Evolutionary conservation across 2,113 vertebrate genomes (phyloP), one percentile per base, ranked within the genome.

Genomic region (Antennarius striatus): DNA sequence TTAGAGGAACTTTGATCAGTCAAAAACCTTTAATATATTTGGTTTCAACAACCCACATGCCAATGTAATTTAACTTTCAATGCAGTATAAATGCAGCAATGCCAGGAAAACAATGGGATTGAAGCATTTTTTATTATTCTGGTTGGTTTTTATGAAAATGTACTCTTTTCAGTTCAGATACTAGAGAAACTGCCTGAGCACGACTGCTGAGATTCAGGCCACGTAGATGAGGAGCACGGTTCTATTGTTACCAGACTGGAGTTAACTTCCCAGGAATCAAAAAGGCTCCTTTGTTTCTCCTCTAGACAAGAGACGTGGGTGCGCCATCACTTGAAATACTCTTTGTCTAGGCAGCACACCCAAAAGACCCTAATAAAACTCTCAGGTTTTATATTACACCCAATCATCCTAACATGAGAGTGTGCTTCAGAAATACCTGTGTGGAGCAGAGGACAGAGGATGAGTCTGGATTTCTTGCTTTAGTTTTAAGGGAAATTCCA

Each of bases 261-360:
- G 63, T 46, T 62, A 80, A 63, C 60, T 75, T 6, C 32, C 32
- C 10, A 15, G 64, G 46, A 63, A 78, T 70, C 56, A 84, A 67
- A 86, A 80, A 77, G 71, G 29, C 53, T 61, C 57, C 82, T 82
- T 85, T 89, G 83, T 88, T 86, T 81, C 62, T 63, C 55, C 57
- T 71, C 63, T 16, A 78, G 82, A 83, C 75, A 50, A 79, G 65
- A 79, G 65, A 67, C 28, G 54, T 71, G 70, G 73, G 60, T 74
- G 74, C 32, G 43, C 72, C 77, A 67, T 75, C 74, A 81, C 74
- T 85, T 71, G 66, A 82, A 85, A 55, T 54, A 50, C 71, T 80
- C 67, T 77, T 79, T 12, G 79, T 87, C 80, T 84, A 29, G 73
- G 48, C 71, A 68, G 69, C 73, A 51, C 75, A 76, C 65, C 65